Percentiles rank a stretch among this genome's conserved stretches.
Conservation (phyloP, 1,140 invertebrate genomes). For the Drosophila sechellia region DNA sequence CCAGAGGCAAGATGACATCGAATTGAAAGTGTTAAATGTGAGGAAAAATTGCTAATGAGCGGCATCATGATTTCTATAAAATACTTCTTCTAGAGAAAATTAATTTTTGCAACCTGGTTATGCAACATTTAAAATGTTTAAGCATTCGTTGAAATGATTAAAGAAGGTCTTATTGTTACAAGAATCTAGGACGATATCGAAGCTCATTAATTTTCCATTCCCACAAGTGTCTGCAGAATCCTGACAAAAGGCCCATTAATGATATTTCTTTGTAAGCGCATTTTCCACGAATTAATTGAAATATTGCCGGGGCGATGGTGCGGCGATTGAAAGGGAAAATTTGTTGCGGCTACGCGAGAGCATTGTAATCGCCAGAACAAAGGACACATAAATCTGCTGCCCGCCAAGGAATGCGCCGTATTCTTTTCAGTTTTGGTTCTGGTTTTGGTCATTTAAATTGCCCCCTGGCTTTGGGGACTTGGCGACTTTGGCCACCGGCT, state of each 20-base stretch:
- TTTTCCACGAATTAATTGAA: constrained; percentile 75
- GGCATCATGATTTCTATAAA: constrained; percentile 10
- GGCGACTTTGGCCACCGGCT: constrained; percentile 52
- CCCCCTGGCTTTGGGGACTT: constrained; percentile 58
- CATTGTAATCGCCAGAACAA: constrained; percentile 68
- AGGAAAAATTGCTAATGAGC: constrained; percentile 55
- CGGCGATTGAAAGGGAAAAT: constrained; percentile 76
- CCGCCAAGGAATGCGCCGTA: constrained; percentile 32
- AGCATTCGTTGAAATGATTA: no score
- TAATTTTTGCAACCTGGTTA: no score
- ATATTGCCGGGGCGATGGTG: constrained; percentile 51
- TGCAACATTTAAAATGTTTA: no score
- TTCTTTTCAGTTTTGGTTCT: constrained; percentile 22
- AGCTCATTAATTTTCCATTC: constrained; percentile 26
- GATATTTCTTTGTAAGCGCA: constrained; percentile 33
- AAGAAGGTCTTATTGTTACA: no score
- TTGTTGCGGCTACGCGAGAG: constrained; percentile 43
- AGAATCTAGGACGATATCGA: constrained; percentile 3
- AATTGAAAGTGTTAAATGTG: constrained; percentile 68
- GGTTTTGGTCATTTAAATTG: constrained; percentile 72
- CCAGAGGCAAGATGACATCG: constrained; percentile 11
- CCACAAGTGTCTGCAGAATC: neutral
- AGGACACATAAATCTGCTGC: constrained; percentile 73
- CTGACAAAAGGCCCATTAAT: constrained; percentile 28
- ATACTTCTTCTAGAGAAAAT: no score